phyloP scores from a whole-genome alignment of 1,140 invertebrate species.

The Marisa cornuarietis region DNA sequence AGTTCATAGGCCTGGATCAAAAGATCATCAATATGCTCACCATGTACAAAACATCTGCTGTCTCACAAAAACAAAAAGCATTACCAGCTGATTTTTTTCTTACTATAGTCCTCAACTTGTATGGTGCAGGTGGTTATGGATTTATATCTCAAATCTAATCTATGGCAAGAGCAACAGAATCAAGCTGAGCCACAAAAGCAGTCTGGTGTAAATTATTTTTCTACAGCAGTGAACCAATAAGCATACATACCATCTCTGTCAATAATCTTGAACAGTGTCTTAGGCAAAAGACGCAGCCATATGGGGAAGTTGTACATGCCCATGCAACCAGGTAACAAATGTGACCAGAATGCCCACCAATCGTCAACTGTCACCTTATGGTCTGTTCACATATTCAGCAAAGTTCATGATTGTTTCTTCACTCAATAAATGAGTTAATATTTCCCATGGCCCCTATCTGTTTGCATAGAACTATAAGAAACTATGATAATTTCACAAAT shows the following conservation, averaged over 20 bases:
- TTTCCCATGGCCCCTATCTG: neutral
- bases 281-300: conserved; percentile 35
- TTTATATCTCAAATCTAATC: no score
- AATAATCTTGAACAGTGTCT: conserved; percentile 29
- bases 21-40: no score
- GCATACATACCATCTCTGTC: conserved; percentile 29
- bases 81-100: no score
- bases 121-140: no score
- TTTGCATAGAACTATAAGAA: neutral
- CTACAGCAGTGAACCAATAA: no score
- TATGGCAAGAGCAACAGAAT: no score
- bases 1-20: no score
- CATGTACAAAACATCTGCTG: no score
- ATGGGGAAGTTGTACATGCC: conserved; percentile 31
- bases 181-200: no score
- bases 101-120: no score
- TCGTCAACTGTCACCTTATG: conserved; percentile 6
- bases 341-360: conserved; percentile 29
- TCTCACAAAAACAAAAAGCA: no score
- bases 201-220: no score
- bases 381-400: neutral
- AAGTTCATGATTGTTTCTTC: neutral
- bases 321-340: conserved; percentile 25
- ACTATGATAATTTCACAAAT: neutral
- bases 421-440: neutral